These are phyloP conservation scores for Ferdinandea cuprea DNA, from an alignment of 2,888 invertebrate genomes.

Conservation along the genomic window DNA sequence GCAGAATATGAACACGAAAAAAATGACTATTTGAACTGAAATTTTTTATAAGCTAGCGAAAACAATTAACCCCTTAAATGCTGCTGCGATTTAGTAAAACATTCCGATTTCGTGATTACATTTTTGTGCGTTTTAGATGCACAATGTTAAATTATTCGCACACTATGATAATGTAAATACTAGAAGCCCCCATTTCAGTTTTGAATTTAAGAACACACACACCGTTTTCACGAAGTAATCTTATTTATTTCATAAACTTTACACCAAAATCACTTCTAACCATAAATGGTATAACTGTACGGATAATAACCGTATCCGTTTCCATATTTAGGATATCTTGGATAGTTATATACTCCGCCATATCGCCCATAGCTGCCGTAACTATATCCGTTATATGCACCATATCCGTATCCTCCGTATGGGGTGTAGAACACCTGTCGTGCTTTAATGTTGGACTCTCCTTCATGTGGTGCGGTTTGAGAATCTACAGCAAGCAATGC, in stretches of 20 bases:
- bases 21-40: too few species aligned
- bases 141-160: too few species aligned
- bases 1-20: too few species aligned
- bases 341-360: slow-evolving; percentile 11
- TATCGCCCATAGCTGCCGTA: slow-evolving; percentile 42
- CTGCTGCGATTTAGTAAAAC: too few species aligned
- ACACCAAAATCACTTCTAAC: slow-evolving; percentile 18
- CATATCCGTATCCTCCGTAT: slow-evolving; percentile 50
- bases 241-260: background rate
- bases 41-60: too few species aligned
- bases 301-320: slow-evolving; percentile 25
- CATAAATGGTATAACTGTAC: slow-evolving; percentile 2
- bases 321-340: slow-evolving; percentile 29
- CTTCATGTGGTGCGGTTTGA: slow-evolving; percentile 45
- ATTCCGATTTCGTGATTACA: too few species aligned
- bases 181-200: background rate
- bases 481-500: slow-evolving; percentile 50
- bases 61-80: too few species aligned
- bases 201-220: background rate
- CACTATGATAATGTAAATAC: too few species aligned
- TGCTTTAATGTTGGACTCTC: slow-evolving; percentile 42
- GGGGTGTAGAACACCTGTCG: slow-evolving; percentile 50
- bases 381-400: slow-evolving; percentile 16
- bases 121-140: too few species aligned
- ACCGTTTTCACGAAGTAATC: background rate